Percentiles rank a stretch among this genome's conserved stretches.
phyloP scores from a whole-genome alignment of 2,888 invertebrate genomes.

The Oscheius sp. region DNA sequence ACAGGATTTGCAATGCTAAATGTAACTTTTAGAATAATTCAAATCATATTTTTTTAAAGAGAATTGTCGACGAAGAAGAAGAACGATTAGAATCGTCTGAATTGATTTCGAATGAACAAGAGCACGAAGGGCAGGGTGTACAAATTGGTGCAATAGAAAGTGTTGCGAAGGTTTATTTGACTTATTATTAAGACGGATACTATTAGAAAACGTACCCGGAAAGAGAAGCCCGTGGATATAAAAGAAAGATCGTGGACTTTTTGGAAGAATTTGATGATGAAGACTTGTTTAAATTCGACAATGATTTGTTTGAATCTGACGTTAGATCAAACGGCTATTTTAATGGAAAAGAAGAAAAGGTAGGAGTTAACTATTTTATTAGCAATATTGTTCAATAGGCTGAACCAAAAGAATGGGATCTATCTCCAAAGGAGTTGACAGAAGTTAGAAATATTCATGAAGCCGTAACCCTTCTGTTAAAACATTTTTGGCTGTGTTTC shows the following conservation, averaged over 20 bases:
- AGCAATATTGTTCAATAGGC: neutral
- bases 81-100: conserved; percentile 52
- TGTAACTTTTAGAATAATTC: conserved; percentile 21
- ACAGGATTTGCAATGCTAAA: conserved; percentile 44
- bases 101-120: conserved; percentile 27
- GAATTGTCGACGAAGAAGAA: conserved; percentile 49
- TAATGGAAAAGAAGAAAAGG: conserved; percentile 2
- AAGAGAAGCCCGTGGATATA: conserved; percentile 32
- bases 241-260: conserved; percentile 35
- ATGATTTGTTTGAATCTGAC: neutral
- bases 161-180: neutral
- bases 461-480: conserved; percentile 80
- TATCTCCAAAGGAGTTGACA: conserved; percentile 16
- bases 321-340: neutral
- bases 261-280: conserved; percentile 36
- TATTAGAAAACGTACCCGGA: conserved; percentile 33
- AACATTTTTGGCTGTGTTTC: conserved; percentile 95
- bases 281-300: conserved; percentile 27
- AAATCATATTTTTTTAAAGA: conserved; percentile 30
- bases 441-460: conserved; percentile 41
- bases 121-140: conserved; percentile 38
- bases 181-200: neutral
- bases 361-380: neutral
- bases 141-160: conserved; percentile 28
- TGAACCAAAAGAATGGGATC: conserved; percentile 7